phyloP scores from a whole-genome alignment of 2,797 vertebrate species.

The Phrynocephalus forsythii region DNA sequence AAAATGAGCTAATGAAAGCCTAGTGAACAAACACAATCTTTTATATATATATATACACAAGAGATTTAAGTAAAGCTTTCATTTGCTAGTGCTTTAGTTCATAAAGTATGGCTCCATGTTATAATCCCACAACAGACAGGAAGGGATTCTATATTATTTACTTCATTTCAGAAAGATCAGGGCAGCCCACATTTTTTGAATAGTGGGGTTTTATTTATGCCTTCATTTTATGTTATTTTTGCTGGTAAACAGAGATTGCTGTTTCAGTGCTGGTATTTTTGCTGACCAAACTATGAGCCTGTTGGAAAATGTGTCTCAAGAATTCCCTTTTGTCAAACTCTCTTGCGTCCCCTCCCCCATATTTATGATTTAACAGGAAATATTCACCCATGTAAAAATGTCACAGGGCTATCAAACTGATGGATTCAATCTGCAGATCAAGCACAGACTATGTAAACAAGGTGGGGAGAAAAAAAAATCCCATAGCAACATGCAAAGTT shows the following conservation, averaged over 20 bases:
- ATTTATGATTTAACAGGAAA: conserved; percentile 57
- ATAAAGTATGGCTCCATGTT: conserved; percentile 1
- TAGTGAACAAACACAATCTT: neutral
- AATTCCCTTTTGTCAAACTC: conserved; percentile 9
- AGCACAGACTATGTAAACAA: conserved; percentile 26
- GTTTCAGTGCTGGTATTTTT: neutral
- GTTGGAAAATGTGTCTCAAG: conserved; percentile 9
- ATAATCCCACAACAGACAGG: conserved; percentile 32
- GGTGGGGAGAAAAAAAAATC: neutral
- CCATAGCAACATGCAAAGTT: conserved; percentile 34
- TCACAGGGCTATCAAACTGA: conserved; percentile 36
- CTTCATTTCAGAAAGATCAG: conserved; percentile 26
- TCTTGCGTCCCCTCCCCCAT: neutral
- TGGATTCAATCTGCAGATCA: conserved; percentile 40
- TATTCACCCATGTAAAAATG: conserved; percentile 38
- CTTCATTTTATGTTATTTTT: neutral
- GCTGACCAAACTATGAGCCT: neutral
- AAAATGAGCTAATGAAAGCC: conserved; percentile 18
- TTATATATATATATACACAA: conserved; percentile 20
- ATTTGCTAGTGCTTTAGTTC: neutral
- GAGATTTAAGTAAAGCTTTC: conserved; percentile 14
- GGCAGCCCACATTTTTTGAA: conserved; percentile 16
- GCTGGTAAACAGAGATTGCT: conserved; percentile 38
- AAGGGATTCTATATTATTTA: conserved; percentile 39
- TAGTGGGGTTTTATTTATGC: neutral